These are phyloP conservation scores for Endotricha flammealis DNA, from an alignment of 2,888 invertebrate genomes.

Conservation along the genomic window DNA sequence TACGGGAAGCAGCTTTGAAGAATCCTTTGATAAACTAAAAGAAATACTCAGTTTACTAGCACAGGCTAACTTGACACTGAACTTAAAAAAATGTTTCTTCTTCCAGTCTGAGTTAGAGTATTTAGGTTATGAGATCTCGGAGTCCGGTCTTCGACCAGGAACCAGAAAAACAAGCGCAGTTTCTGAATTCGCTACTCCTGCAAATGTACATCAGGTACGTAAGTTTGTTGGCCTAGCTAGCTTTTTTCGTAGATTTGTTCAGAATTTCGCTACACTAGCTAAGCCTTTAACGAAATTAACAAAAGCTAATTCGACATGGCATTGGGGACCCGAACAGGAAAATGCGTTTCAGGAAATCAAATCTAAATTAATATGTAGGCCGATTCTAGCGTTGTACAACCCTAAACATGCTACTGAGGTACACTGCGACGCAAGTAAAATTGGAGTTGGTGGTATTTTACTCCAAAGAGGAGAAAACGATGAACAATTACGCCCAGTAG, in stretches of 20 bases:
- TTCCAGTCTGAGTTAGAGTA: slow-evolving; percentile 26
- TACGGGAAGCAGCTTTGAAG: neutral
- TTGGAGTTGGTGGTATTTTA: slow-evolving; percentile 19
- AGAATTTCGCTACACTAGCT: slow-evolving; percentile 19
- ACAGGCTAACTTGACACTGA: slow-evolving; percentile 26
- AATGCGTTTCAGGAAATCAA: slow-evolving; percentile 15
- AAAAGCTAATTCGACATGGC: slow-evolving; percentile 15
- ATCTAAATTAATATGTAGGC: slow-evolving; percentile 14
- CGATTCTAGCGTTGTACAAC: slow-evolving; percentile 29
- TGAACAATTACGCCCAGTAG: slow-evolving; percentile 11
- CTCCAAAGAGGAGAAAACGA: slow-evolving; percentile 8
- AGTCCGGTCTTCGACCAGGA: neutral
- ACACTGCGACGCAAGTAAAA: slow-evolving; percentile 19
- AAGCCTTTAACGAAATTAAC: slow-evolving; percentile 19
- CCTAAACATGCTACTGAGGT: slow-evolving; percentile 20
- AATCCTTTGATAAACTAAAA: neutral
- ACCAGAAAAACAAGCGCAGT: slow-evolving; percentile 20
- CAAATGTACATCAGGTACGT: slow-evolving; percentile 24
- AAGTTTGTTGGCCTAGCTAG: slow-evolving; percentile 33
- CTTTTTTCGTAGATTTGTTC: no score
- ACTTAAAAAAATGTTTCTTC: slow-evolving; percentile 30
- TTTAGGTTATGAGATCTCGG: slow-evolving; percentile 32
- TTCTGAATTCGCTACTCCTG: slow-evolving; percentile 27
- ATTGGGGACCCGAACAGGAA: slow-evolving; percentile 16
- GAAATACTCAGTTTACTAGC: slow-evolving; percentile 9